These are phyloP conservation scores for Acanthosepion esculentum DNA, from an alignment of 2,888 invertebrate species.

Conservation along the genomic window DNA sequence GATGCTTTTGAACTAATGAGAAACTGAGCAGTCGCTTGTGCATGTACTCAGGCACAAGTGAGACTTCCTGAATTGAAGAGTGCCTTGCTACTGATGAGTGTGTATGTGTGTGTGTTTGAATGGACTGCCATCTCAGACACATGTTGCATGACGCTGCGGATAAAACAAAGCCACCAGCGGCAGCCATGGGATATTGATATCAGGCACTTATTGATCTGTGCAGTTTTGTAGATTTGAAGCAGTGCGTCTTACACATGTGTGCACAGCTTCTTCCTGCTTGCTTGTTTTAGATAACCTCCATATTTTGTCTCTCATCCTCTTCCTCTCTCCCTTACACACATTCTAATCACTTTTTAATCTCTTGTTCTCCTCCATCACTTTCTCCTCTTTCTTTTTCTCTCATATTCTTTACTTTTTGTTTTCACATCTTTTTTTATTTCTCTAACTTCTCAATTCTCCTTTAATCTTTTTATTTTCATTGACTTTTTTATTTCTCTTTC, in stretches of 20 bases:
- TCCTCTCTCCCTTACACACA: background rate
- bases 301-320: background rate
- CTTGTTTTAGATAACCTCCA: slow-evolving; percentile 33
- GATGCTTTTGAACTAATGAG: slow-evolving; percentile 33
- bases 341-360: background rate
- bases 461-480: background rate
- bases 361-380: background rate
- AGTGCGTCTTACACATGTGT: slow-evolving; percentile 13
- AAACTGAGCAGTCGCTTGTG: slow-evolving; percentile 33
- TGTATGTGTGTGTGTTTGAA: background rate
- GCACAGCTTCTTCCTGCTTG: slow-evolving; percentile 33
- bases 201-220: slow-evolving; percentile 33
- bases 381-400: background rate
- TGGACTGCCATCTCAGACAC: slow-evolving; percentile 33
- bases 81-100: background rate
- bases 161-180: slow-evolving; percentile 33
- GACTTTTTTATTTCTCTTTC: background rate
- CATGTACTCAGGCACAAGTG: slow-evolving; percentile 33
- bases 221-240: slow-evolving; percentile 33
- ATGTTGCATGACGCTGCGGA: slow-evolving; percentile 4
- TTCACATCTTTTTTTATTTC: background rate
- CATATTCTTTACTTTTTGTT: background rate
- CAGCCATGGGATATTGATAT: slow-evolving; percentile 33
- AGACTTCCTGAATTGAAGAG: slow-evolving; percentile 33
- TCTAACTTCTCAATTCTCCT: background rate